Evolutionary conservation across 2,888 invertebrate species (phyloP).

Genomic region (Desoria tigrina): DNA sequence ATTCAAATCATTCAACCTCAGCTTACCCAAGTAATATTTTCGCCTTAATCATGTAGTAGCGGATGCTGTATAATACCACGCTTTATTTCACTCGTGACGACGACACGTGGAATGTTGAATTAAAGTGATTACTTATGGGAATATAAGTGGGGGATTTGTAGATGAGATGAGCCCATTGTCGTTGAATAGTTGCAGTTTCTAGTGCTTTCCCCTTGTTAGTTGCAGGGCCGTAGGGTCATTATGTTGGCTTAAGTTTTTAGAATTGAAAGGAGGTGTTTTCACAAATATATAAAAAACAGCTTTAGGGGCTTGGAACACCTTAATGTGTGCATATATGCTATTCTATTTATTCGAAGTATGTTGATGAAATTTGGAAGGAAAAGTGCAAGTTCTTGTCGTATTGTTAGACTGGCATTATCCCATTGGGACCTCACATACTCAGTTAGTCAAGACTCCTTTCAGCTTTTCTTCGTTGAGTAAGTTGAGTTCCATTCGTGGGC

Average conservation of each 20-base stretch:
- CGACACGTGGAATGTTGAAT: conserved; percentile 7
- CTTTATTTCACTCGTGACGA: background rate
- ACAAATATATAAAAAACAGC: no score
- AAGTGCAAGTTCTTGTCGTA: conserved; percentile 7
- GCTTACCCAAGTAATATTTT: conserved; percentile 73
- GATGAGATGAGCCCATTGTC: conserved; percentile 5
- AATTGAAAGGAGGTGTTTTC: no score
- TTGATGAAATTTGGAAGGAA: conserved; percentile 1
- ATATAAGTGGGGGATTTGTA: conserved; percentile 4
- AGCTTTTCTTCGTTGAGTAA: no score
- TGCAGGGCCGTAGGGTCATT: no score
- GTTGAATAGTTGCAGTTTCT: background rate
- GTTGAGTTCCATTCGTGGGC: no score
- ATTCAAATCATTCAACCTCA: conserved; percentile 67
- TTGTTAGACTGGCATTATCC: background rate
- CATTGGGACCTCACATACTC: background rate
- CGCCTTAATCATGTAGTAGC: no score
- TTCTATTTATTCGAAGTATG: background rate
- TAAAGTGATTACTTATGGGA: conserved; percentile 19
- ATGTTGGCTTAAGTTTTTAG: no score
- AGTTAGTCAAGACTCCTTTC: background rate
- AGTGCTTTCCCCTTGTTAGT: no score
- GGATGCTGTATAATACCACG: background rate
- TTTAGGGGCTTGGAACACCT: conserved; percentile 7
- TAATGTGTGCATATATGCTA: background rate